phyloP scores from a whole-genome alignment of 1,140 invertebrate species.

The Lerema accius region DNA sequence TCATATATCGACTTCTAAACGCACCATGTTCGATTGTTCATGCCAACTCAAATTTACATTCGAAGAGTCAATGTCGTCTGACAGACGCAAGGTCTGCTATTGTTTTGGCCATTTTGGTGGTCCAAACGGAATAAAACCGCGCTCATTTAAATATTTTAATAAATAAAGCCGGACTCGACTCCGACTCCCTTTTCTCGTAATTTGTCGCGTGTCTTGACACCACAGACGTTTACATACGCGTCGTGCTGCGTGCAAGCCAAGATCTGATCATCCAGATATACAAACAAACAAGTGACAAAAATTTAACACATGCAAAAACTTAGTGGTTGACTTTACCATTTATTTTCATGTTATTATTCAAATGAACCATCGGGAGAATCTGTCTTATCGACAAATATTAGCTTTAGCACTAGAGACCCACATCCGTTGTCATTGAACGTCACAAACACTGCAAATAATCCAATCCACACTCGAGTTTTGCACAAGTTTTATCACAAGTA shows the following conservation, averaged over 20 bases:
- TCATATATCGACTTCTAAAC: conserved; percentile 70
- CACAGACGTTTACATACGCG: conserved; percentile 34
- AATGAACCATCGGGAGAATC: conserved; percentile 76
- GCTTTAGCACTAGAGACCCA: conserved; percentile 59
- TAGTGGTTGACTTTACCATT: conserved; percentile 71
- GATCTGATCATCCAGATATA: conserved; percentile 65
- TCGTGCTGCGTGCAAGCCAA: conserved; percentile 76
- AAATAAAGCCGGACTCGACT: conserved; percentile 28
- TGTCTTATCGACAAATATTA: conserved; percentile 46
- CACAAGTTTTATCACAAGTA: conserved; percentile 69
- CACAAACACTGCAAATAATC: conserved; percentile 71
- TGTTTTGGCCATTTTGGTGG: conserved; percentile 74
- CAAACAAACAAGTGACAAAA: conserved; percentile 53
- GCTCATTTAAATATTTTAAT: conserved; percentile 47
- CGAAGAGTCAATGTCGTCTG: conserved; percentile 71
- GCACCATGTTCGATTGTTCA: conserved; percentile 73
- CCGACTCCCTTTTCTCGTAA: conserved; percentile 41
- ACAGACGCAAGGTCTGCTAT: conserved; percentile 69
- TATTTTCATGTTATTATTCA: conserved; percentile 82
- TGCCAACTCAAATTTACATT: conserved; percentile 73
- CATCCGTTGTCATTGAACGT: conserved; percentile 64
- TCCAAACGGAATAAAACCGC: conserved; percentile 56
- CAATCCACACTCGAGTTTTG: conserved; percentile 54
- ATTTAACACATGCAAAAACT: conserved; percentile 66
- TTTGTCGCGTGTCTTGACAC: conserved; percentile 41